phyloP scores from a whole-genome alignment of 2,797 vertebrate species.

The Percopsis omiscomaycus region DNA sequence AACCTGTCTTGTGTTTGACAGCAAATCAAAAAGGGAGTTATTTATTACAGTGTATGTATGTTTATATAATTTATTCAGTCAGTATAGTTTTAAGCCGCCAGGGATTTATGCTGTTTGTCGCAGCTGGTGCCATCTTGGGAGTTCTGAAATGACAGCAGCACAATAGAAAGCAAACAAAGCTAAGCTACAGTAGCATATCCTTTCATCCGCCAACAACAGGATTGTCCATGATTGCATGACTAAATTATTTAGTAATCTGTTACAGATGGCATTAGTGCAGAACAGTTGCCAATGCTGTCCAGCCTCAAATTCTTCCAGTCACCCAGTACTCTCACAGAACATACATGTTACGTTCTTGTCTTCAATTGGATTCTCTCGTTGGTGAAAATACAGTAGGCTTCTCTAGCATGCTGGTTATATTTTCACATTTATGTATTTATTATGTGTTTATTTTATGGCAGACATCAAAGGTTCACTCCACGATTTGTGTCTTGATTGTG shows the following conservation, averaged over 20 bases:
- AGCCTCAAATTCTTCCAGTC: slow-evolving; percentile 43
- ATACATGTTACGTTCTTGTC: background rate
- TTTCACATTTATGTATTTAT: too few species aligned
- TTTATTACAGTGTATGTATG: background rate
- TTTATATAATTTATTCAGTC: background rate
- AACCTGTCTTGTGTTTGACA: too few species aligned
- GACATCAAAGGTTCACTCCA: too few species aligned
- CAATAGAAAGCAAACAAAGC: background rate
- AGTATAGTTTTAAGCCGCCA: background rate
- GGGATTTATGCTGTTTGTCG: background rate
- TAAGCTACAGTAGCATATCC: slow-evolving; percentile 5
- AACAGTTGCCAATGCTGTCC: slow-evolving; percentile 39
- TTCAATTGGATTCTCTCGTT: too few species aligned
- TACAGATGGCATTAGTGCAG: slow-evolving; percentile 32
- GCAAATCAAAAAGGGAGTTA: too few species aligned
- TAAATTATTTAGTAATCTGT: slow-evolving; percentile 57
- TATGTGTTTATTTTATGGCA: too few species aligned
- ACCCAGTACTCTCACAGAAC: slow-evolving; percentile 17
- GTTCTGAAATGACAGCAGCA: background rate
- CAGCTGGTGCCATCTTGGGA: background rate
- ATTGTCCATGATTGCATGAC: slow-evolving; percentile 46
- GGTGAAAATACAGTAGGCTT: too few species aligned
- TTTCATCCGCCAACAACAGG: slow-evolving; percentile 36
- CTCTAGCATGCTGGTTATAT: too few species aligned
- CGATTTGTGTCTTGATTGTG: too few species aligned